Conservation (phyloP, 1,140 invertebrate species). For the Drosophila pseudoobscura region DNA sequence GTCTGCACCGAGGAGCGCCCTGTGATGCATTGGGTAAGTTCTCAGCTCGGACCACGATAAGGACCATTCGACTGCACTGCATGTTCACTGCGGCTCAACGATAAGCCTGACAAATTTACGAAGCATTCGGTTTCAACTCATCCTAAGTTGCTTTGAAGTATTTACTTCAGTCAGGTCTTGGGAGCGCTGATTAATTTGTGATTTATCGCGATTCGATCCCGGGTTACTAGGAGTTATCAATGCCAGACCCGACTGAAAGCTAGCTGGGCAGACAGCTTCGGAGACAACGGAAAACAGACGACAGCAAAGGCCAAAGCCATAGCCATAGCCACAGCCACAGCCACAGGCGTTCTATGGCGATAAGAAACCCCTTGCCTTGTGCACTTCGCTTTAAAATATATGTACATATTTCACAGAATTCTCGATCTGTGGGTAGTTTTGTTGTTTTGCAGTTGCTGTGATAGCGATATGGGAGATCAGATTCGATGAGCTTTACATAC, state of each 20-base stretch:
- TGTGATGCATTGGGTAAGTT: conserved; percentile 84
- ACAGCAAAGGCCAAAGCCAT: background rate
- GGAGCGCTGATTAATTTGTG: conserved; percentile 60
- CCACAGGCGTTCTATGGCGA: conserved; percentile 14
- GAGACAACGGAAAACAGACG: conserved; percentile 13
- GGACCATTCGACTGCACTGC: background rate
- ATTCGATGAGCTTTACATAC: conserved; percentile 6
- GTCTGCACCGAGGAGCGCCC: conserved; percentile 84
- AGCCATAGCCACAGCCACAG: background rate
- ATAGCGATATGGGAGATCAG: conserved; percentile 8
- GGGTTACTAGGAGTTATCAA: conserved; percentile 71
- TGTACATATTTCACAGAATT: conserved; percentile 7
- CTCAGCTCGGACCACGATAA: no score
- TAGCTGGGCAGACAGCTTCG: conserved; percentile 14
- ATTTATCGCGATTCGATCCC: conserved; percentile 58
- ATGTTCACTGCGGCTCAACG: background rate
- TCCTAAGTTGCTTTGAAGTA: conserved; percentile 11
- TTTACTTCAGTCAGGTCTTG: conserved; percentile 40
- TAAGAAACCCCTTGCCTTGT: conserved; percentile 59
- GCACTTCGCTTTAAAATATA: conserved; percentile 21
- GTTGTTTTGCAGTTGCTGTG: conserved; percentile 1
- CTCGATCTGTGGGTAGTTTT: conserved; percentile 1
- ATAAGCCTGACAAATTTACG: conserved; percentile 26
- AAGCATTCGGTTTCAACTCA: conserved; percentile 24
- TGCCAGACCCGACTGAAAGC: conserved; percentile 62